Conservation (phyloP, 2,888 invertebrate genomes). For the Nomada flava region DNA sequence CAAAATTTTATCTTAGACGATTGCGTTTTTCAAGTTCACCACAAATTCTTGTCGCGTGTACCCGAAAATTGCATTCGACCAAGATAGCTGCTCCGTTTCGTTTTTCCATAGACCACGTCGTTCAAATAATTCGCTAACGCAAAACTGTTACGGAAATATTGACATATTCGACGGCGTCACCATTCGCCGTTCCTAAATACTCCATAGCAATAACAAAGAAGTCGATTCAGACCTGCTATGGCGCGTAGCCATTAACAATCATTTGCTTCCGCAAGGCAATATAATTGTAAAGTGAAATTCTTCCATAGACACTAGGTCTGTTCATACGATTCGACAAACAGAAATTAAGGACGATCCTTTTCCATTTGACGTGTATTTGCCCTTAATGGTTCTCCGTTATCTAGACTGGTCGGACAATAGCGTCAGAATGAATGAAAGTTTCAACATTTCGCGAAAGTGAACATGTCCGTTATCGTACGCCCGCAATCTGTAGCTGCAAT, state of each 20-base stretch:
- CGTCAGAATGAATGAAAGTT: background rate
- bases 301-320: too few relatives aligned
- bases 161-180: background rate
- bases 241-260: background rate
- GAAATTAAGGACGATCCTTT: background rate
- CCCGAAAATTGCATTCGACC: too few relatives aligned
- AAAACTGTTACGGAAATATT: background rate
- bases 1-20: too few relatives aligned
- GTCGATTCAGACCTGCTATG: background rate
- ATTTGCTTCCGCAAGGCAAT: background rate
- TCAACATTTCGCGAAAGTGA: background rate
- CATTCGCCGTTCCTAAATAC: conserved; percentile 33
- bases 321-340: background rate
- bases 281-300: background rate
- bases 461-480: background rate
- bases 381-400: background rate
- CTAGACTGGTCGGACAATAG: background rate
- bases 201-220: background rate
- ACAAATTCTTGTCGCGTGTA: too few relatives aligned
- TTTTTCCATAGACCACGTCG: background rate
- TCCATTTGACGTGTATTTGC: background rate
- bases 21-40: too few relatives aligned
- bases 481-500: conserved; percentile 36
- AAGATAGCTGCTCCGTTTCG: too few relatives aligned
- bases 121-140: background rate